Base-by-base conservation (phyloP, 2,797 vertebrate species). In the Anguilla marmorata region DNA sequence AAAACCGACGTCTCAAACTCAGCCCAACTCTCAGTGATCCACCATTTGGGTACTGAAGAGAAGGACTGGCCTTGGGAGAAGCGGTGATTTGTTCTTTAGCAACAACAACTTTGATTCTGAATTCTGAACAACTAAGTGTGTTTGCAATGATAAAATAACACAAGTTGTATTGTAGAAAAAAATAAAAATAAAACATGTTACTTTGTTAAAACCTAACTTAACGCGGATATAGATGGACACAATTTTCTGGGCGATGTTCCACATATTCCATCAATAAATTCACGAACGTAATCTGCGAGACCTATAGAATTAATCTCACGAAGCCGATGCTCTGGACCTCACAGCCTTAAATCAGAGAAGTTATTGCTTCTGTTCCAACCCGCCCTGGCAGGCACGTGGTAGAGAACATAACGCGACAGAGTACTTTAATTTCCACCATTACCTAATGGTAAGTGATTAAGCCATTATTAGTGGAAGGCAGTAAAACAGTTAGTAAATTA, bases 281-380 rank as follows among this genome's bases (percentile, higher is more conserved):
- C 63, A 27, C 24, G 0, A 7, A 69, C 7, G 7, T n/a, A 69
- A 69, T 69, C n/a, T 27, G n/a, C 24, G 0, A 69, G 24, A 11
- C 8, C 7, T 7, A 11, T 9, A 69, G 24, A n/a, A 69, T 69
- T 69, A n/a, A 69, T 69, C 63, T n/a, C 72, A 76, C 0, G 72
- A 37, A 76, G 41, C 3, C 19, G 24, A 6, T 37, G 6, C 21
- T 16, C 41, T 45, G 5, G 0, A 21, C 33, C 60, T 85, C 84
- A 85, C 56, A 84, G 83, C n/a, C 52, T 84, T 84, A 84, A 84
- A 52, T 85, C 52, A 85, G 33, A 60, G 56, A 30, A 85, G 56
- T 63, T 85, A 85, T 66, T 85, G n/a, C 16, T 85, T 85, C 24
- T 48, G 45, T 66, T 16, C 41, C 21, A 8, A 9, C 12, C 21